Percentiles rank a stretch among this genome's conserved stretches.
Evolutionary conservation across 2,888 invertebrate genomes (phyloP).

Genomic region (Lingula anatina): DNA sequence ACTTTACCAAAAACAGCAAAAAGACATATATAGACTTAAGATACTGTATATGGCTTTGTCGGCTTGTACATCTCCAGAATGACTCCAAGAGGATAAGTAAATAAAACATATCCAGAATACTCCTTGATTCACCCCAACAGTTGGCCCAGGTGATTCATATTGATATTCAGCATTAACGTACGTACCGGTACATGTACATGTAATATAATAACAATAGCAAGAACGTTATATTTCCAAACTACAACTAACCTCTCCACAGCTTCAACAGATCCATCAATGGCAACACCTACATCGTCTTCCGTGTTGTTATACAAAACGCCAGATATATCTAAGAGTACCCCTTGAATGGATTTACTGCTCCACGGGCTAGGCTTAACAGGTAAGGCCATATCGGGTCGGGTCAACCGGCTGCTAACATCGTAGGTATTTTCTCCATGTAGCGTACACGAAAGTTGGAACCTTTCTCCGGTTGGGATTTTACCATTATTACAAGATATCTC

Average conservation of each 20-base stretch:
- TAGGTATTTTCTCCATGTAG: too few species aligned
- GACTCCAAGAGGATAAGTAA: background rate
- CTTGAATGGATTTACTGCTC: too few species aligned
- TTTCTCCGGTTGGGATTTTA: too few species aligned
- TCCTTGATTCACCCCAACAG: background rate
- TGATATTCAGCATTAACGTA: constrained; percentile 1
- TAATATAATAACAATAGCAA: background rate
- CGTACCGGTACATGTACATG: too few species aligned
- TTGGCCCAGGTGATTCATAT: background rate
- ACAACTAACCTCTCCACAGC: constrained; percentile 54
- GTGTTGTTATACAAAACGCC: constrained; percentile 58
- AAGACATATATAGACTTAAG: background rate
- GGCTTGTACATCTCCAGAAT: background rate
- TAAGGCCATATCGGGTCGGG: too few species aligned
- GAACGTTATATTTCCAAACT: background rate
- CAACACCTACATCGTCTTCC: constrained; percentile 39
- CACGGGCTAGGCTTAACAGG: too few species aligned
- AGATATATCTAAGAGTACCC: constrained; percentile 58
- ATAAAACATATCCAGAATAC: background rate
- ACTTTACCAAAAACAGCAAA: too few species aligned
- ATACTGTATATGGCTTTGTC: background rate
- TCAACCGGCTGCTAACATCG: too few species aligned
- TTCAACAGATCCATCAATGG: constrained; percentile 57
- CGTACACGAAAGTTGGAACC: too few species aligned
- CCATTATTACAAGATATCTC: too few species aligned